Base-by-base conservation (phyloP, 1,140 invertebrate species). In the Atopsyche davidsoni region DNA sequence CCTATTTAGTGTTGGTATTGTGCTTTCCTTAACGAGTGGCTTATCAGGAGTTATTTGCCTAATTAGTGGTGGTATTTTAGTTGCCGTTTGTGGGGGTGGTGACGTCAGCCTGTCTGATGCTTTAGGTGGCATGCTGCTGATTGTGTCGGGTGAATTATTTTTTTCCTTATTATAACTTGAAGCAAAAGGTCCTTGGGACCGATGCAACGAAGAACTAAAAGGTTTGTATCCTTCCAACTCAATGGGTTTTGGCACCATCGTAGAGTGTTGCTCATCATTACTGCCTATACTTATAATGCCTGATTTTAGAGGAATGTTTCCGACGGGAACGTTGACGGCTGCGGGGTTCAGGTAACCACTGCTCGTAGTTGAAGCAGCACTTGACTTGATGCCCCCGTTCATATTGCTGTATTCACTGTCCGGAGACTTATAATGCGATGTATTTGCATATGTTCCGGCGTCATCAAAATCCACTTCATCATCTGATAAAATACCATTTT, bases 281-380 rank as follows among this genome's bases (percentile, higher is more conserved):
- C n/a, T n/a, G n/a, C n/a, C n/a, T n/a, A 51, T 46, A 35, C 46
- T 54, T 28, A 52, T 24, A 32, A 45, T 55, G 9, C 42, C 35
- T 18, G 52, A 49, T 17, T 50, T 55, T 13, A 46, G 41, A 4
- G 45, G 53, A 11, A 56, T 49, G 40, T 58, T 58, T 48, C 62
- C 73, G 6, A 75, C 74, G 2, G 80, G 80, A 19, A 77, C 69
- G 59, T 84, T 85, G 1, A 84, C 68, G 4, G 79, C 77, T 4
- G 83, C 79, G 1, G 86, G 83, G 58, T 81, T 77, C 34, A 87
- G 72, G 62, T 88, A 87, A 1, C 83, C 83, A 38, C 82, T 84
- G 34, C 81, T 83, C 0, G 80, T 81, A 0, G 77, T 84, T 0
- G 82, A 82, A 53, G 74, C 73, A 1, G 75, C 75, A 6, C 61